Evolutionary conservation across 2,113 vertebrate species (phyloP).

Genomic region (Rallus limicola): DNA sequence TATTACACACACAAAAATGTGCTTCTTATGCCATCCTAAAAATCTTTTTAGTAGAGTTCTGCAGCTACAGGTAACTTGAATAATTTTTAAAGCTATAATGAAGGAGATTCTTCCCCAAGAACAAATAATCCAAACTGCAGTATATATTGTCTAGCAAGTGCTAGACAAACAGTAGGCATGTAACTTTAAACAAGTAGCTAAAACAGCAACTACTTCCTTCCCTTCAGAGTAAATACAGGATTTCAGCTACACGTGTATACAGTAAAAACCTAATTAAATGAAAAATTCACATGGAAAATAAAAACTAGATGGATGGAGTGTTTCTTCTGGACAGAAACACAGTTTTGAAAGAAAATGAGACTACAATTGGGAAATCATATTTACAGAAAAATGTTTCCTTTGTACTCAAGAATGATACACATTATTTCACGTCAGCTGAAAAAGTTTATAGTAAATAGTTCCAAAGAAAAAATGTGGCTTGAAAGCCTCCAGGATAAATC

Average conservation of each 20-base stretch:
- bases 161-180: neutral
- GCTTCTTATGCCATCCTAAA: neutral
- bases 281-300: neutral
- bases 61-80: neutral
- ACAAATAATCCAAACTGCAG: neutral
- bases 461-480: neutral
- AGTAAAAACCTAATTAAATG: constrained; percentile 4
- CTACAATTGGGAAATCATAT: neutral
- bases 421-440: neutral
- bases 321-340: neutral
- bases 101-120: neutral
- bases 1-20: neutral
- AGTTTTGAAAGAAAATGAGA: neutral
- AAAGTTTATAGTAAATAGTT: neutral
- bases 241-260: neutral
- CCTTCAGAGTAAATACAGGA: neutral
- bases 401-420: neutral
- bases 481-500: neutral
- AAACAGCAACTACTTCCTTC: constrained; percentile 6
- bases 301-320: neutral
- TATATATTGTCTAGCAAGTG: neutral
- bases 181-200: neutral
- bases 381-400: neutral
- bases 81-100: neutral
- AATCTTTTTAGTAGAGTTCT: neutral